phyloP scores from a whole-genome alignment of 1,140 invertebrate species.

The Globodera rostochiensis region DNA sequence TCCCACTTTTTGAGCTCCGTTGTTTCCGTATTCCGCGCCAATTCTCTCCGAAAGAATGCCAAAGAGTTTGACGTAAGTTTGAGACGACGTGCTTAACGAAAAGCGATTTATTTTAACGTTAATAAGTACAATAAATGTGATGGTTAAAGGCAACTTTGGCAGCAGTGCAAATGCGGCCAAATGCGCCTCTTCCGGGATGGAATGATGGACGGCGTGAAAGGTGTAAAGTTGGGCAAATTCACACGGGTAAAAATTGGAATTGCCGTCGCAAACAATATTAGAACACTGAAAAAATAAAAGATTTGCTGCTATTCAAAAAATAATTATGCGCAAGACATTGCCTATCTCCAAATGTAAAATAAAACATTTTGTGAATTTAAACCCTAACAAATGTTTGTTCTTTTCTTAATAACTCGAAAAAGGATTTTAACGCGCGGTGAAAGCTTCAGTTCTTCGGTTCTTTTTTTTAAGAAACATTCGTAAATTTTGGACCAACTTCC shows the following conservation, averaged over 20 bases:
- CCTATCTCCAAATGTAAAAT: too few species aligned
- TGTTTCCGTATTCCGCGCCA: conserved; percentile 13
- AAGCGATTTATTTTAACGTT: too few species aligned
- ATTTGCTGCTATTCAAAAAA: neutral
- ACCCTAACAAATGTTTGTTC: too few species aligned
- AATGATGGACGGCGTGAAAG: conserved; percentile 26
- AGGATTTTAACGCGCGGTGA: too few species aligned
- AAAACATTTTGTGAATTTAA: too few species aligned
- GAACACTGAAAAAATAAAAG: neutral
- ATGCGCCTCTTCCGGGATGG: conserved; percentile 25
- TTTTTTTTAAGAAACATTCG: too few species aligned
- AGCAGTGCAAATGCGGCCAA: conserved; percentile 20
- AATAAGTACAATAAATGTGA: too few species aligned
- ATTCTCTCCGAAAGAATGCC: conserved; percentile 13
- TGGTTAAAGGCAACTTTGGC: neutral
- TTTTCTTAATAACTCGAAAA: too few species aligned
- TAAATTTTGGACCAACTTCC: too few species aligned
- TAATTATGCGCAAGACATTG: neutral
- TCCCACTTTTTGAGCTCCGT: conserved; percentile 7
- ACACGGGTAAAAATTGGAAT: conserved; percentile 25
- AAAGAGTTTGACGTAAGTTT: conserved; percentile 25
- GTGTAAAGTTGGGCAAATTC: conserved; percentile 25
- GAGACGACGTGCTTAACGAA: neutral
- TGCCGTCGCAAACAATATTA: conserved; percentile 25
- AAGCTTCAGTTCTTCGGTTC: too few species aligned